A percentile compares a stretch with the other conserved stretches of the same genome.
Evolutionary conservation across 1,140 invertebrate species (phyloP).

Genomic region (Penaeus japonicus): DNA sequence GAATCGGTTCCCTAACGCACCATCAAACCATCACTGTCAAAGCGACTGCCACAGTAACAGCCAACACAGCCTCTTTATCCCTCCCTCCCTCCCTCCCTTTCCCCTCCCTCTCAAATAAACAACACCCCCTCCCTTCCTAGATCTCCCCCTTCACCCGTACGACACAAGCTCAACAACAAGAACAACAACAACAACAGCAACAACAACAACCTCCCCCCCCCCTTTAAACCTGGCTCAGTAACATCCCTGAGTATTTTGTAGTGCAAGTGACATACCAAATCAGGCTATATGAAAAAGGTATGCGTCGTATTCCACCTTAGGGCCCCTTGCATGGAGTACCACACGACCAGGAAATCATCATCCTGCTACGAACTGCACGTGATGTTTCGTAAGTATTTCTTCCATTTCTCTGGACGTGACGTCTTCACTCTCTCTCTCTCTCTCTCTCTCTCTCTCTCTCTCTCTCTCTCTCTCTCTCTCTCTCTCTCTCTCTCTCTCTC

Average conservation of each 20-base stretch:
- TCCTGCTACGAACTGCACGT: slow-evolving; percentile 60
- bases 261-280: slow-evolving; percentile 38
- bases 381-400: slow-evolving; percentile 58
- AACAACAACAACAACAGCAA: no score
- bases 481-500: neutral
- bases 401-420: neutral
- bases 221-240: slow-evolving; percentile 14
- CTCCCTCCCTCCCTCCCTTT: no score
- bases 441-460: neutral
- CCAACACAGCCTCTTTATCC: no score
- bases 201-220: neutral
- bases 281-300: slow-evolving; percentile 56
- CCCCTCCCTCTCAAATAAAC: no score
- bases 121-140: no score
- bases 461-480: neutral
- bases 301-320: slow-evolving; percentile 53
- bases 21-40: no score
- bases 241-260: slow-evolving; percentile 36
- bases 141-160: no score
- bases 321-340: slow-evolving; percentile 59
- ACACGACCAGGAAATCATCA: slow-evolving; percentile 59
- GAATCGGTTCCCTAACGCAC: no score
- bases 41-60: no score
- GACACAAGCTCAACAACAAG: no score
- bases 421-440: neutral